Base-by-base conservation (phyloP, 2,888 invertebrate genomes). In the Phrixothrix hirtus region DNA sequence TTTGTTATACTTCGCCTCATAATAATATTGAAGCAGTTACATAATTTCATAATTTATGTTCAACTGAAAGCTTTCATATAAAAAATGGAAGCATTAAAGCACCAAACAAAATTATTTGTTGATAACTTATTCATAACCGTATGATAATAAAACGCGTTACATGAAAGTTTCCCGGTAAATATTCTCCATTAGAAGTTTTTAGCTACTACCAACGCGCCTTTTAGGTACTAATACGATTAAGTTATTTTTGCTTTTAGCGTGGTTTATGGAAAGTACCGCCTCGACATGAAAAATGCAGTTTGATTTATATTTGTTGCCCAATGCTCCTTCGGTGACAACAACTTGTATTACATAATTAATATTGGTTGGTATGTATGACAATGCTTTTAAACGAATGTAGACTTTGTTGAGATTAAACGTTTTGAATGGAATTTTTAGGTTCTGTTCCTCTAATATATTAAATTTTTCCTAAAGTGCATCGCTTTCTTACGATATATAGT, bases 161-260 rank as follows among this genome's bases (percentile, higher is more conserved):
- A 48, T 34, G 48, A 53, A 48, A 53, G 53, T 48, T 52, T 46
- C 42, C 53, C 35, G 11, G 48, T 53, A 53, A 47, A 53, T 48
- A 47, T 38, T 42, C 30, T 31, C 53, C 53, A 53, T 53, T 53
- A 53, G 47, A 53, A 53, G 43, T 53, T 53, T 53, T 53, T 53
- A 53, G 43, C 53, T 38, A 37, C 39, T 43, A 48, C 48, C 42
- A 52, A 37, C 42, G 45, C 32, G 53, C 53, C 38, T 48, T 53
- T 53, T 53, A 48, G 47, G 43, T 42, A 38, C 47, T 53, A 53
- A 53, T 53, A 48, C 53, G 53, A 53, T 53, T 53, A 53, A 47
- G 53, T 53, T 53, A 53, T 53, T 53, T 53, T 53, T 53, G 53
- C 53, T 53, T 53, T 53, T 48, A 53, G 53, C 47, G 43, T 48